phyloP scores from a whole-genome alignment of 2,797 vertebrate species.

The Myripristis murdjan region DNA sequence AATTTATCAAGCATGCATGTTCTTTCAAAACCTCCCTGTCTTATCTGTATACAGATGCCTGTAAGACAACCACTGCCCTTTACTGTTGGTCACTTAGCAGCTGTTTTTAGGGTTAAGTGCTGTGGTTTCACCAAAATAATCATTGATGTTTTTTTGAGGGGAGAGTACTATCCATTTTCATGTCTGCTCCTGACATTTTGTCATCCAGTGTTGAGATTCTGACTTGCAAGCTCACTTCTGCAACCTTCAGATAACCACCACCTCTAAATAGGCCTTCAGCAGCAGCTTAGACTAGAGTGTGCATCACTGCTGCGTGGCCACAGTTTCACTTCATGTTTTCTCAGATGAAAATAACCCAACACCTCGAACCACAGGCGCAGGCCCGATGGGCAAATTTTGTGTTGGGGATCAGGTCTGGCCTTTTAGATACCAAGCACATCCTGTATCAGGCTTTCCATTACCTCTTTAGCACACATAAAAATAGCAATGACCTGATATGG shows the following conservation, averaged over 20 bases:
- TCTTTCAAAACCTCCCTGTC: no score
- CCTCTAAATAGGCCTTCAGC: background rate
- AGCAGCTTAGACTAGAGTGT: background rate
- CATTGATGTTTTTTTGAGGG: no score
- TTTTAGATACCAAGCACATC: background rate
- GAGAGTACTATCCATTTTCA: no score
- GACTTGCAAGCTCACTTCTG: background rate
- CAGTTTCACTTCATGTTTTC: constrained; percentile 63
- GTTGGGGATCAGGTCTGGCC: background rate
- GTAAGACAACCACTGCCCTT: no score
- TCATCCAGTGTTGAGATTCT: background rate
- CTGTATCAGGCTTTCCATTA: background rate
- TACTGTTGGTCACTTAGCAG: no score
- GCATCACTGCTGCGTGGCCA: constrained; percentile 26
- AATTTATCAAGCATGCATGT: no score
- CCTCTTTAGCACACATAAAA: background rate
- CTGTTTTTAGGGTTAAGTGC: no score
- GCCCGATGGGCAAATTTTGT: background rate
- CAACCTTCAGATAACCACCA: background rate
- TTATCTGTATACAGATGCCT: no score
- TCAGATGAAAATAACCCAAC: constrained; percentile 11
- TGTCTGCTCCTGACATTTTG: background rate
- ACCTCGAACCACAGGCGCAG: background rate
- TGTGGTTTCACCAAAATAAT: no score
- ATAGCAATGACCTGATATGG: background rate